Evolutionary conservation across 2,113 vertebrate species (phyloP), one percentile per base, ranked within the genome.

Genomic region (Seriola quinqueradiata): DNA sequence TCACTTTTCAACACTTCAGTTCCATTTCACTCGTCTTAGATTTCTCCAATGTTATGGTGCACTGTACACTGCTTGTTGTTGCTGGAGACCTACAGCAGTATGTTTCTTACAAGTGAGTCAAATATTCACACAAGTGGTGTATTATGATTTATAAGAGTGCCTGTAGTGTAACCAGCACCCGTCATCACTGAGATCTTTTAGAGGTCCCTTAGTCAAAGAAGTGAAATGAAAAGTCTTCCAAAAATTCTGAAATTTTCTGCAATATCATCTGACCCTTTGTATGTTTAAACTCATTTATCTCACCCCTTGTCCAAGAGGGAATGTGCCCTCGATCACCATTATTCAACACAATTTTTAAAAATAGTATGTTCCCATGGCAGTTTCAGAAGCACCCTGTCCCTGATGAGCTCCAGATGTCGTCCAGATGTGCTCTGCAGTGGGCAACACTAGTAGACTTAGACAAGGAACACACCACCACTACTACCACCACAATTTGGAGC

Each of bases 341-440:
- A 84, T 70, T 89, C 57, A 58, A 72, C 68, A 34, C n/a, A 28
- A 38, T 64, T 84, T 85, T 89, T 83, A 93, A 94, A 95, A 96
- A 96, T 95, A 95, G 90, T 81, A 84, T 12, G 85, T 94, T 96
- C 94, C 93, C 94, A 94, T 90, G 90, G 89, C 17, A 3, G 68
- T 88, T 87, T 87, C 82, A 87, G 82, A 16, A 81, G 4, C 60
- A 84, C 36, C 75, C 70, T 55, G 66, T 79, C 55, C 1, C 32
- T 88, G 83, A 95, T 89, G 71, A 77, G 60, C 81, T 85, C 92
- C 96, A 96, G 94, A 96, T 96, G 96, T 92, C 88, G 70, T 86
- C 94, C 95, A 96, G 92, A 95, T 96, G 95, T 94, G 87, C 61
- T 87, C 78, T 74, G 19, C 59, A 19, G 21, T 81, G 75, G 72